Conservation (phyloP, 2,888 invertebrate species). For the Lithophane ornitopus region DNA sequence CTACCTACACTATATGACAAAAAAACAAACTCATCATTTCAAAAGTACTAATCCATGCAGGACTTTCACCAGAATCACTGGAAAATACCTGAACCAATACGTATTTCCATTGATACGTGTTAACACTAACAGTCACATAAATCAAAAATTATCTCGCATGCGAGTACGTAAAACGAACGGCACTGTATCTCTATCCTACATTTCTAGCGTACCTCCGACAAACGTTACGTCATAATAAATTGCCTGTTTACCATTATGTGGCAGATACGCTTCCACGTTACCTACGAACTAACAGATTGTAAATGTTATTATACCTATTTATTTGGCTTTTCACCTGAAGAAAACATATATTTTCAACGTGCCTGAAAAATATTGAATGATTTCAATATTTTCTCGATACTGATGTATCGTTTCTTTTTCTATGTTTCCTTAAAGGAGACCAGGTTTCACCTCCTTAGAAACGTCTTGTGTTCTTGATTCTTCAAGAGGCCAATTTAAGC, state of each 20-base stretch:
- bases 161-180: slow-evolving; percentile 50
- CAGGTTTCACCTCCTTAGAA: background rate
- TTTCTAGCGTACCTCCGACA: slow-evolving; percentile 33
- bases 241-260: slow-evolving; percentile 58
- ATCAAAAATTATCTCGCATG: slow-evolving; percentile 61
- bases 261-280: slow-evolving; percentile 42
- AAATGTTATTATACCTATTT: slow-evolving; percentile 50
- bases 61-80: background rate
- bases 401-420: background rate
- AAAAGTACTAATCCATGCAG: background rate
- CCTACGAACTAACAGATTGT: slow-evolving; percentile 49
- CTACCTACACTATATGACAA: background rate
- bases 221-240: slow-evolving; percentile 60
- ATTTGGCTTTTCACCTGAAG: slow-evolving; percentile 36
- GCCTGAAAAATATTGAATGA: background rate
- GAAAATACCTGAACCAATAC: slow-evolving; percentile 22
- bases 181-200: slow-evolving; percentile 48
- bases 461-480: background rate
- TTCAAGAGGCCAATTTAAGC: background rate
- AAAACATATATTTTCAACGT: slow-evolving; percentile 9
- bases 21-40: slow-evolving; percentile 1
- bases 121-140: slow-evolving; percentile 54
- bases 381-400: no score
- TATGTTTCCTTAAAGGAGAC: background rate
- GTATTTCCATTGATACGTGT: slow-evolving; percentile 25